Evolutionary conservation across 2,113 vertebrate species (phyloP).

Genomic region (Ameiurus melas): DNA sequence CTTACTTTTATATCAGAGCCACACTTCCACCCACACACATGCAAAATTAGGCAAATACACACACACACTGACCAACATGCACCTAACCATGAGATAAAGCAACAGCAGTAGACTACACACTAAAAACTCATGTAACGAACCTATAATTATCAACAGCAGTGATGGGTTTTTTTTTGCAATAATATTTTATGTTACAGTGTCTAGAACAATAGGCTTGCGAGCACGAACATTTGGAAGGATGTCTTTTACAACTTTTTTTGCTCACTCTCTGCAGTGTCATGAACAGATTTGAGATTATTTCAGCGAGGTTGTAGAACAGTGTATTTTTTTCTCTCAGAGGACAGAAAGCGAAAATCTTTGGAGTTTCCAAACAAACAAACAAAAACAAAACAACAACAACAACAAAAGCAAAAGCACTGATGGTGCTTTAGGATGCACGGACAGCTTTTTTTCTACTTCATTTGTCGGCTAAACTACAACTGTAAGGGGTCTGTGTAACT

Average conservation of each 20-base stretch:
- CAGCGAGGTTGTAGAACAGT: not conserved
- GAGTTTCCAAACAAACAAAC: not conserved
- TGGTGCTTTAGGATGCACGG: not conserved
- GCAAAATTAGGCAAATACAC: slow-evolving; percentile 48
- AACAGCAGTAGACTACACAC: not conserved
- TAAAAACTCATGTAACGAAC: not conserved
- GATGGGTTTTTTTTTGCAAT: not conserved
- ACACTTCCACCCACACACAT: slow-evolving; percentile 49
- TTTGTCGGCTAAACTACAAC: not conserved
- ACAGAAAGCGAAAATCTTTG: not conserved
- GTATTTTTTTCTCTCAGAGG: not conserved
- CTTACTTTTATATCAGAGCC: slow-evolving; percentile 37
- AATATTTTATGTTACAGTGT: not conserved
- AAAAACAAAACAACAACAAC: not conserved
- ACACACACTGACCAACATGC: slow-evolving; percentile 21
- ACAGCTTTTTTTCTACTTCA: not conserved
- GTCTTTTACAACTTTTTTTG: not conserved
- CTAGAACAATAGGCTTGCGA: not conserved
- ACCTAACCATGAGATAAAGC: slow-evolving; percentile 13
- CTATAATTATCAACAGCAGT: not conserved
- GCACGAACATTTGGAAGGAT: not conserved
- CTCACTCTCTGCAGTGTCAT: not conserved
- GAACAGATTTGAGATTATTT: not conserved
- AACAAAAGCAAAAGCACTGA: not conserved
- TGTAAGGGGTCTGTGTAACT: not conserved